Percentiles rank a stretch among this genome's conserved stretches.
Conservation (phyloP, 2,797 vertebrate genomes). For the Galagoides demidoff region DNA sequence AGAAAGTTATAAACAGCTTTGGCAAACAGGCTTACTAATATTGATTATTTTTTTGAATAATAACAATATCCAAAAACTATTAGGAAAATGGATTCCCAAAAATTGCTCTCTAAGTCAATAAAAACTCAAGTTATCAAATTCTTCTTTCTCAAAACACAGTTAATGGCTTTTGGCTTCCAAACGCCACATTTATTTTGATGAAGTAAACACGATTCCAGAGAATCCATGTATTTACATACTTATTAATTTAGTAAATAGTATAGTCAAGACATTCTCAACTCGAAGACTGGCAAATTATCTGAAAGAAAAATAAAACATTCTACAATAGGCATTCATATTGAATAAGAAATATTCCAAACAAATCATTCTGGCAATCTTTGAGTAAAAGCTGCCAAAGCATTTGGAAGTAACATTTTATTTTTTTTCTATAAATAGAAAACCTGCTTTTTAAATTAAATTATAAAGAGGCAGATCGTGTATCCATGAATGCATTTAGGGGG, state of each 20-base stretch:
- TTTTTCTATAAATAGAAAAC: not conserved
- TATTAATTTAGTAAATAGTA: not conserved
- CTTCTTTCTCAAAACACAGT: constrained; percentile 17
- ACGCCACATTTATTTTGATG: constrained; percentile 17
- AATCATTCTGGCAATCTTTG: not conserved
- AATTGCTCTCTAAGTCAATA: constrained; percentile 40
- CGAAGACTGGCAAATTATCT: not conserved
- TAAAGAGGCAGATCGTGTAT: too few species aligned
- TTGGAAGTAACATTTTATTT: not conserved
- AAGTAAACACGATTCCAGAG: not conserved
- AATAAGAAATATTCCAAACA: not conserved
- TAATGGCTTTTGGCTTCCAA: not conserved
- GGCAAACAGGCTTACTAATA: not conserved
- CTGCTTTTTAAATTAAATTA: too few species aligned
- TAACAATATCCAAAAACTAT: constrained; percentile 44
- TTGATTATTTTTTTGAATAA: constrained; percentile 33
- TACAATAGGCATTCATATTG: not conserved
- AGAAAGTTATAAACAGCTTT: constrained; percentile 45
- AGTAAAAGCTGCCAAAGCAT: not conserved
- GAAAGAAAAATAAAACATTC: not conserved
- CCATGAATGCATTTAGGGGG: too few species aligned
- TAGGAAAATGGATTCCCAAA: constrained; percentile 16
- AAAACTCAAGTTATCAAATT: constrained; percentile 30
- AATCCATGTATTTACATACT: not conserved
- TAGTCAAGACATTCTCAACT: not conserved